These are phyloP conservation scores for Accipiter virgatus DNA, from an alignment of 2,113 vertebrate genomes.

Conservation along the genomic window DNA sequence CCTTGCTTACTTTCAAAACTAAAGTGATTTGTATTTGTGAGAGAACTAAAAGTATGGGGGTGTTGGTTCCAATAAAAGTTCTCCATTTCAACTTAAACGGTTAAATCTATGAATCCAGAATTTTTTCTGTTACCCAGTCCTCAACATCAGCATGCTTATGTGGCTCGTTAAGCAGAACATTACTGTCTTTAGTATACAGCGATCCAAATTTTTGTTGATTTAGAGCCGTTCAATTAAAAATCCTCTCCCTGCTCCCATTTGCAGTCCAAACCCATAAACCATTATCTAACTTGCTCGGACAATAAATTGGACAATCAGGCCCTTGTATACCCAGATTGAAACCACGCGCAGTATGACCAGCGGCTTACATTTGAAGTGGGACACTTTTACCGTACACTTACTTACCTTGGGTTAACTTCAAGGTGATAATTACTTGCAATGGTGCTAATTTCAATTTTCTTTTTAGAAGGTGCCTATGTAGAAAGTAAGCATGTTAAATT, in stretches of 20 bases:
- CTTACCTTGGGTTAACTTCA: conserved; percentile 96
- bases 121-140: background rate
- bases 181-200: background rate
- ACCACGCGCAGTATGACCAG: background rate
- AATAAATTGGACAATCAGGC: background rate
- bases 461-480: conserved; percentile 92
- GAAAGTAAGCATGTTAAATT: background rate
- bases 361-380: background rate
- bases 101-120: background rate
- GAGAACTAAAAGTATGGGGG: background rate
- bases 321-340: background rate
- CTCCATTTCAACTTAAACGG: background rate
- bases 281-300: background rate
- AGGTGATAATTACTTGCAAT: conserved; percentile 99
- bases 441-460: conserved; percentile 98
- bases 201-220: background rate
- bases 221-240: background rate
- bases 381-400: conserved; percentile 37
- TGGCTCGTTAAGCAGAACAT: background rate
- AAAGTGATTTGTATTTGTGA: background rate
- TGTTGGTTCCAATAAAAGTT: background rate
- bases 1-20: background rate
- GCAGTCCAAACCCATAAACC: background rate
- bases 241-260: background rate
- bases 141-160: background rate